Conservation (phyloP, 2,113 vertebrate genomes). For the Lamprologus tigripictilis region DNA sequence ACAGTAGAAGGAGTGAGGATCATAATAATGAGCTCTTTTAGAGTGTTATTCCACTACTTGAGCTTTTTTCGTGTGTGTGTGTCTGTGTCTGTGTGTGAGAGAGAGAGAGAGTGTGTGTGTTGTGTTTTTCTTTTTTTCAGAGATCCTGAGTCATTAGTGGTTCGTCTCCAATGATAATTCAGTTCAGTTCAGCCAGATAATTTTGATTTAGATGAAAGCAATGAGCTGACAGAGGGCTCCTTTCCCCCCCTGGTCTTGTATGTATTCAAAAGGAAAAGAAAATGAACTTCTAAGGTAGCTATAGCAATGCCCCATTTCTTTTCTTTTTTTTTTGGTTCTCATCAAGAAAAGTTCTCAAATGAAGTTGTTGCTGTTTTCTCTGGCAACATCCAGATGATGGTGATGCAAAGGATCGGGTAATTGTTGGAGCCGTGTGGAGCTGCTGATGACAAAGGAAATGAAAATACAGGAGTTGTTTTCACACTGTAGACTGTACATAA, state of each 20-base stretch:
- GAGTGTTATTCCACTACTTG: conserved; percentile 14
- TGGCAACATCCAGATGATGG: neutral
- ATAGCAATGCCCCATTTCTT: neutral
- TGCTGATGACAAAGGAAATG: neutral
- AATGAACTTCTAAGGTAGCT: neutral
- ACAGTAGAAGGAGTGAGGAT: conserved; percentile 16
- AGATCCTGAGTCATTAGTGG: conserved; percentile 34
- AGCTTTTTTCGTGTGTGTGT: neutral
- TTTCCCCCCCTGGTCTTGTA: neutral
- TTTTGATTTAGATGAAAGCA: conserved; percentile 42
- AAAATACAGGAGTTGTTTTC: neutral
- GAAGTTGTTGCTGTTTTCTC: neutral
- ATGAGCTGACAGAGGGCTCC: neutral
- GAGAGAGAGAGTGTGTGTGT: neutral
- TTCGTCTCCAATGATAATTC: conserved; percentile 19
- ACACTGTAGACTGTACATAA: neutral
- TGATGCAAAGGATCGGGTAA: neutral
- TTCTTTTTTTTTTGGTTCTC: neutral
- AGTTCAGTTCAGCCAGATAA: conserved; percentile 4
- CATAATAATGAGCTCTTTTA: conserved; percentile 45
- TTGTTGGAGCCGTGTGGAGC: neutral
- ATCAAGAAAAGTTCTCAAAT: neutral
- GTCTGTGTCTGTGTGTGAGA: neutral
- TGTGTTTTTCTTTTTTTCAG: neutral
- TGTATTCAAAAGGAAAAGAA: neutral